phyloP scores from a whole-genome alignment of 2,888 invertebrate species.

The Cerastis rubricosa region DNA sequence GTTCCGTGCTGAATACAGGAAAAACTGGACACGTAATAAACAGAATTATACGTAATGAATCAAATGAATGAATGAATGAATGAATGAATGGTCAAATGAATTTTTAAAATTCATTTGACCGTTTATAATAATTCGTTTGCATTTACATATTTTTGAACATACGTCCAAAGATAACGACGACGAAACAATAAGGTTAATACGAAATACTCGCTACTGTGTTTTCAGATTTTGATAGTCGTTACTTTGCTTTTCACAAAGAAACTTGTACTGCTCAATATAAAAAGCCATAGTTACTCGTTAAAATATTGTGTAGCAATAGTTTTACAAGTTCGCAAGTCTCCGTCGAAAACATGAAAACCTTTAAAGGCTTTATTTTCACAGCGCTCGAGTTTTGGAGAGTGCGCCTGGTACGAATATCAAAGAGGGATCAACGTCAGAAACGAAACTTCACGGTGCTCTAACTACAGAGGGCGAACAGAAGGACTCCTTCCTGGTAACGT shows the following conservation, averaged over 20 bases:
- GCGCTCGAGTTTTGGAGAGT: constrained; percentile 14
- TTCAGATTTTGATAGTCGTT: background rate
- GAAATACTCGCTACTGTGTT: background rate
- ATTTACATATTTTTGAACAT: background rate
- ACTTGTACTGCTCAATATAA: no score
- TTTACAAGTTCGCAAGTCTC: constrained; percentile 1
- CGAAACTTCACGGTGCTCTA: constrained; percentile 36
- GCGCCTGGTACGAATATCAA: constrained; percentile 42
- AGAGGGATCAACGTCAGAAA: constrained; percentile 55
- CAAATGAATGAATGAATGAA: no score
- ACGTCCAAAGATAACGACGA: background rate
- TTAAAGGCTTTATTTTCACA: constrained; percentile 35
- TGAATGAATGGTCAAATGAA: no score
- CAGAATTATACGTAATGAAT: constrained; percentile 11
- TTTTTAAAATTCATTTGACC: background rate
- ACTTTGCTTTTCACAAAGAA: background rate
- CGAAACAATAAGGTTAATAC: background rate
- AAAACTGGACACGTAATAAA: constrained; percentile 27
- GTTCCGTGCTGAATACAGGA: constrained; percentile 27
- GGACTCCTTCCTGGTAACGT: background rate
- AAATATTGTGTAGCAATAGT: constrained; percentile 28
- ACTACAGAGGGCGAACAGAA: constrained; percentile 29
- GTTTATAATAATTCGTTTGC: background rate
- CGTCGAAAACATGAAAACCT: constrained; percentile 41
- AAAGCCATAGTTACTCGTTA: background rate